phyloP scores from a whole-genome alignment of 2,113 vertebrate genomes.

The Gopherus flavomarginatus region DNA sequence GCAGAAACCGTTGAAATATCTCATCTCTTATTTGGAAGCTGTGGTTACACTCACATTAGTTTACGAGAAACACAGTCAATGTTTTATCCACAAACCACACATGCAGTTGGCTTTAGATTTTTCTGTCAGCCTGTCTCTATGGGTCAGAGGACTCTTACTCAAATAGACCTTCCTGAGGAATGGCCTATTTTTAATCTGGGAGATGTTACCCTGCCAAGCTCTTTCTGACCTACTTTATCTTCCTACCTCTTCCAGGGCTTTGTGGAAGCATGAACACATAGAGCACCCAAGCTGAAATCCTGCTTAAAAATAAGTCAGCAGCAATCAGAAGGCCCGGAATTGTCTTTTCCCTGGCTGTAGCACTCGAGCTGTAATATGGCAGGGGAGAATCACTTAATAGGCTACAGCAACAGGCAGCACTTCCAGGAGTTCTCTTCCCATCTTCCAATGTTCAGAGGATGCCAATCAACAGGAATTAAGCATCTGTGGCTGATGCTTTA shows the following conservation, averaged over 20 bases:
- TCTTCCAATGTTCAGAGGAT: neutral
- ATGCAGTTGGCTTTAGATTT: neutral
- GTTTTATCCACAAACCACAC: neutral
- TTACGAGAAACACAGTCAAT: accelerated
- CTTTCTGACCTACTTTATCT: neutral
- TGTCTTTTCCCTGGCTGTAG: neutral
- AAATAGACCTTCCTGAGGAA: accelerated
- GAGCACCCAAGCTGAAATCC: neutral
- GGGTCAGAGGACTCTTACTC: accelerated
- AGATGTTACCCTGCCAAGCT: neutral
- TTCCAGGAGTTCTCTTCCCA: too few relatives aligned
- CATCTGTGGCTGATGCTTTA: accelerated
- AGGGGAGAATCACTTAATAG: accelerated
- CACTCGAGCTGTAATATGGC: neutral
- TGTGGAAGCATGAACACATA: neutral
- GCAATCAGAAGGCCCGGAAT: accelerated
- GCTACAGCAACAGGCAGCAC: accelerated
- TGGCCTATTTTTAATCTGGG: neutral
- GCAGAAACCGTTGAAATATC: neutral
- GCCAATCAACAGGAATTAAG: neutral
- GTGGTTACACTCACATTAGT: neutral
- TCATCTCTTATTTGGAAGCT: neutral
- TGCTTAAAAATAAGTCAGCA: neutral
- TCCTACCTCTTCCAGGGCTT: accelerated
- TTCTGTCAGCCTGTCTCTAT: accelerated